Evolutionary conservation across 1,140 invertebrate species (phyloP), one percentile per base, ranked within the genome.

Genomic region (Drosophila grimshawi): DNA sequence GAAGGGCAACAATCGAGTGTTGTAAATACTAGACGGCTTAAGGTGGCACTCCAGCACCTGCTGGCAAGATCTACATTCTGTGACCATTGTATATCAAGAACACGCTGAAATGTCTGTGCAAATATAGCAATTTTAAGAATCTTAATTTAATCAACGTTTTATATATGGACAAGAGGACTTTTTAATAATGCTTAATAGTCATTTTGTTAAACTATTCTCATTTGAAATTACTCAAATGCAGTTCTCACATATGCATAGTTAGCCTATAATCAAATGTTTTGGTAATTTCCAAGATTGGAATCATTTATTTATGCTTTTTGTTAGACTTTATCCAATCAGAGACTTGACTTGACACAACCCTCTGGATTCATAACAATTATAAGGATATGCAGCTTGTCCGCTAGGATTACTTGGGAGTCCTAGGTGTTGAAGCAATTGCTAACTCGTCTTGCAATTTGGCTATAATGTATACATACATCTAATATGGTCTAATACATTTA

Each of bases 401-500:
- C 5, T 27, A 35, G 59, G 43, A 49, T 43, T 61, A 10, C 37
- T 59, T 32, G 8, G 10, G 30, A 11, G 30, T 11, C 30, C 30
- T 33, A 5, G 53, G 33, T n/a, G 37, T n/a, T 53, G 37, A 48
- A 33, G 33, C 30, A 45, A 39, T 37, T 71, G 55, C 35, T 48
- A 41, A 33, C 64, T 68, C 68, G 33, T 68, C 61, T 73, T 73
- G 39, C 64, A 73, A 68, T 74, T 74, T 74, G 35, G 57, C 30
- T 48, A 39, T 62, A 69, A 74, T 49, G 11, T 29, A 62, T 62
- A 51, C 51, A 62, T 62, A 51, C 51, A 60, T 57, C 57, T 69
- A 74, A 69, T 69, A 62, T 37, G 71, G 49, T 41, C 65, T 69
- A 74, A 74, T 74, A 74, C 71, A 51, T 74, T 62, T 62, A 51